Percentiles rank a stretch among this genome's conserved stretches.
Evolutionary conservation across 2,888 invertebrate genomes (phyloP).

Genomic region (Iphiclides podalirius): DNA sequence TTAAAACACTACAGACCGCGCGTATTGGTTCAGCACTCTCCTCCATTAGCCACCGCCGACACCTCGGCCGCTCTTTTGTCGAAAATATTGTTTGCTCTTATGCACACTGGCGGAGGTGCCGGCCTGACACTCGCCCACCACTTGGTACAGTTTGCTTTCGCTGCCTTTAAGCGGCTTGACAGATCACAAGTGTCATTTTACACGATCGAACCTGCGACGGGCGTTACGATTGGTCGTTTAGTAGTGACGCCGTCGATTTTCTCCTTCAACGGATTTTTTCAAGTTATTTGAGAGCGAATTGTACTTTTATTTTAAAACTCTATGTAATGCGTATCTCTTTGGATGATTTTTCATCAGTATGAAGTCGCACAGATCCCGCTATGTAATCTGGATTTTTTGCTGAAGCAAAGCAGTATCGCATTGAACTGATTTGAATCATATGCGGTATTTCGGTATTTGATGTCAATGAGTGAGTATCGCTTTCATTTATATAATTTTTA

Average conservation of each 20-base stretch:
- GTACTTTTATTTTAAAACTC: too few relatives aligned
- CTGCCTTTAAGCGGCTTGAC: conserved; percentile 40
- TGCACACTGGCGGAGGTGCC: conserved; percentile 53
- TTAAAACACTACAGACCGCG: conserved; percentile 76
- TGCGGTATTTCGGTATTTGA: too few relatives aligned
- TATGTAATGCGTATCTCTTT: too few relatives aligned
- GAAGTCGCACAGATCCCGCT: too few relatives aligned
- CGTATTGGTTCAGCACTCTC: conserved; percentile 76
- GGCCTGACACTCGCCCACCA: conserved; percentile 57
- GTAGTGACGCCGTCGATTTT: neutral
- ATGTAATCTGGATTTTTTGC: too few relatives aligned
- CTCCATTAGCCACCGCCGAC: conserved; percentile 74
- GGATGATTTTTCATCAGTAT: too few relatives aligned
- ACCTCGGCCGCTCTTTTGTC: conserved; percentile 69
- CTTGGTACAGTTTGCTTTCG: conserved; percentile 62
- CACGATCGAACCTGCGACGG: conserved; percentile 28
- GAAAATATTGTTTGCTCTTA: conserved; percentile 66
- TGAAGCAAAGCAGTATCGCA: too few relatives aligned
- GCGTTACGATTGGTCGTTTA: neutral
- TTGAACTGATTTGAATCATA: too few relatives aligned
- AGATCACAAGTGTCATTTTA: conserved; percentile 33
- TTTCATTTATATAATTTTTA: conserved; percentile 4
- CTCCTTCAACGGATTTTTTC: neutral
- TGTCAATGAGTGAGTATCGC: too few relatives aligned
- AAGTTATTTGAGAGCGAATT: too few relatives aligned